A percentile compares a stretch with the other conserved stretches of the same genome.
phyloP scores from a whole-genome alignment of 2,113 vertebrate genomes.

The Platysteira castanea region DNA sequence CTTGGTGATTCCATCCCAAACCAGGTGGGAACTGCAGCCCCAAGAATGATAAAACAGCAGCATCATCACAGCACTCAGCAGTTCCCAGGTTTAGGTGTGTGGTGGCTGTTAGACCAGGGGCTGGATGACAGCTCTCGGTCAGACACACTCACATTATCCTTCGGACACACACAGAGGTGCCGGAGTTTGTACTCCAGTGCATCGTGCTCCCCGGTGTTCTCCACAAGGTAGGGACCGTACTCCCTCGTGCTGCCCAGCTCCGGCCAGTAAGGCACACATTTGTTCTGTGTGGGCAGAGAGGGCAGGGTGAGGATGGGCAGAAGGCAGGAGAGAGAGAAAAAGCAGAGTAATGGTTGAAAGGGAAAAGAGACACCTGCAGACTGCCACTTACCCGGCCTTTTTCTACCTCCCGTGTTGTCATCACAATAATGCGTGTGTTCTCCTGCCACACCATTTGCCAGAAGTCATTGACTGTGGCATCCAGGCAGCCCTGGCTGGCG shows the following conservation, averaged over 20 bases:
- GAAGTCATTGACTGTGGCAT: slow-evolving; percentile 87
- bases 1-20: neutral
- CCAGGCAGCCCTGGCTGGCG: slow-evolving; percentile 91
- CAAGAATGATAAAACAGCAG: neutral
- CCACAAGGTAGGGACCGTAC: slow-evolving; percentile 77
- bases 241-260: slow-evolving; percentile 68
- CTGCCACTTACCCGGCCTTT: slow-evolving; percentile 86
- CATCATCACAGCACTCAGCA: neutral
- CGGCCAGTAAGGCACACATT: slow-evolving; percentile 95
- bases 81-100: neutral
- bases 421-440: slow-evolving; percentile 84
- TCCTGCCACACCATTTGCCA: slow-evolving; percentile 98
- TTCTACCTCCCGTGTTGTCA: slow-evolving; percentile 95
- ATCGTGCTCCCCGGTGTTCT: slow-evolving; percentile 68
- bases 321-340: neutral
- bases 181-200: slow-evolving; percentile 85
- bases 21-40: neutral
- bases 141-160: slow-evolving; percentile 73
- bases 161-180: slow-evolving; percentile 71
- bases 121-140: neutral
- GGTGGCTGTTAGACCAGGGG: neutral
- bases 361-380: neutral
- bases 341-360: neutral
- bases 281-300: slow-evolving; percentile 78
- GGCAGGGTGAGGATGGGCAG: neutral